Percentiles rank a stretch among this genome's conserved stretches.
Evolutionary conservation across 2,888 invertebrate genomes (phyloP).

Genomic region (Myopa tessellatipennis): DNA sequence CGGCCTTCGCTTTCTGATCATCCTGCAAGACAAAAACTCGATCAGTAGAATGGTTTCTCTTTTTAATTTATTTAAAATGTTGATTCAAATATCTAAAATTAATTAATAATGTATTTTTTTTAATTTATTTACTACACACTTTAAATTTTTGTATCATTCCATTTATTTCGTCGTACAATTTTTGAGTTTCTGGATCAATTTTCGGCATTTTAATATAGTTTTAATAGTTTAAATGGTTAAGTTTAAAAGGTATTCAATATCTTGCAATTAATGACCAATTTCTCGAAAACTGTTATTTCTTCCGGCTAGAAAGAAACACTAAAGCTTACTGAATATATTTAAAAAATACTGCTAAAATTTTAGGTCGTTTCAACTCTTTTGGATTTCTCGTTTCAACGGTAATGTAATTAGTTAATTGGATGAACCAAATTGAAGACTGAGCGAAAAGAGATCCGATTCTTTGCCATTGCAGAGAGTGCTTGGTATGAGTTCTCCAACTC

Average conservation of each 20-base stretch:
- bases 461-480: not conserved
- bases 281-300: constrained; percentile 9
- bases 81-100: too few species aligned
- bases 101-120: too few species aligned
- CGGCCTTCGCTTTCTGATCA: constrained; percentile 82
- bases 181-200: constrained; percentile 83
- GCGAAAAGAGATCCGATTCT: not conserved
- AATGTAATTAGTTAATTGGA: constrained; percentile 42
- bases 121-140: constrained; percentile 69
- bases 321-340: constrained; percentile 38
- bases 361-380: constrained; percentile 30
- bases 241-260: constrained; percentile 41
- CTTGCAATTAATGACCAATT: constrained; percentile 28
- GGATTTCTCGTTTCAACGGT: constrained; percentile 32
- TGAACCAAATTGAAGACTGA: constrained; percentile 35
- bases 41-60: not conserved
- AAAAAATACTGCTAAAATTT: constrained; percentile 31
- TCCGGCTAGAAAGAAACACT: constrained; percentile 40
- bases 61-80: not conserved
- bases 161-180: constrained; percentile 84
- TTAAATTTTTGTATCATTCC: constrained; percentile 82
- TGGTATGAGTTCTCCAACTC: too few species aligned
- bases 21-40: constrained; percentile 71
- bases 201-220: constrained; percentile 75
- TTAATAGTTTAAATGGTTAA: constrained; percentile 3